phyloP scores from a whole-genome alignment of 1,140 invertebrate genomes.

The Macrocentrus cingulum region DNA sequence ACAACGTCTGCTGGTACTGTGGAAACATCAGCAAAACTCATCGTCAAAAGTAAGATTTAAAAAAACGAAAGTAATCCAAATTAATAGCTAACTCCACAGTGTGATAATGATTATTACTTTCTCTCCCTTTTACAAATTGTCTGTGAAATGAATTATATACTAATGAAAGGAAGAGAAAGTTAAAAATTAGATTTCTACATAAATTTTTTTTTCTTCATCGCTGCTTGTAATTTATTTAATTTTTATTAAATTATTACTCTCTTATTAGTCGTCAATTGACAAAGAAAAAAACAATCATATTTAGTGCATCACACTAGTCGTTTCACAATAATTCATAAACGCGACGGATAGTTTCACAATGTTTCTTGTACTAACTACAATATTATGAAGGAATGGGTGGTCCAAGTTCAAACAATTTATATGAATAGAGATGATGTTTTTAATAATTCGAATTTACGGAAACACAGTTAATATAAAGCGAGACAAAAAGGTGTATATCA shows the following conservation, averaged over 20 bases:
- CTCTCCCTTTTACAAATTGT: conserved; percentile 10
- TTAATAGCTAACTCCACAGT: conserved; percentile 31
- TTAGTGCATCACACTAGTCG: conserved; percentile 2
- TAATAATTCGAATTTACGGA: background rate
- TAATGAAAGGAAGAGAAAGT: background rate
- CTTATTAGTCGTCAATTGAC: background rate
- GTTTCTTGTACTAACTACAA: conserved; percentile 18
- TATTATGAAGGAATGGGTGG: background rate
- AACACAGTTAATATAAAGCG: conserved; percentile 2
- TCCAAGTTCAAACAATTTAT: conserved; percentile 23
- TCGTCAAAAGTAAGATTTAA: conserved; percentile 97
- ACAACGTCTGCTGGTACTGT: conserved; percentile 88
- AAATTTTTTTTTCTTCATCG: background rate
- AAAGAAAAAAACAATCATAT: background rate
- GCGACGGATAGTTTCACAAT: conserved; percentile 18
- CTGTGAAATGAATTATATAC: conserved; percentile 1
- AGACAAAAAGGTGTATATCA: background rate
- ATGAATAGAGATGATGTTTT: background rate
- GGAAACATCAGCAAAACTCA: conserved; percentile 88
- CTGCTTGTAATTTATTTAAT: conserved; percentile 5
- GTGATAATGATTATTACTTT: conserved; percentile 22
- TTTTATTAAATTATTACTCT: background rate
- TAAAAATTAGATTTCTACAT: background rate
- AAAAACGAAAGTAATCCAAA: conserved; percentile 32
- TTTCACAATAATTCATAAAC: conserved; percentile 6